These are phyloP conservation scores for Amblyornis subalaris DNA, from an alignment of 2,113 vertebrate species.

Conservation along the genomic window DNA sequence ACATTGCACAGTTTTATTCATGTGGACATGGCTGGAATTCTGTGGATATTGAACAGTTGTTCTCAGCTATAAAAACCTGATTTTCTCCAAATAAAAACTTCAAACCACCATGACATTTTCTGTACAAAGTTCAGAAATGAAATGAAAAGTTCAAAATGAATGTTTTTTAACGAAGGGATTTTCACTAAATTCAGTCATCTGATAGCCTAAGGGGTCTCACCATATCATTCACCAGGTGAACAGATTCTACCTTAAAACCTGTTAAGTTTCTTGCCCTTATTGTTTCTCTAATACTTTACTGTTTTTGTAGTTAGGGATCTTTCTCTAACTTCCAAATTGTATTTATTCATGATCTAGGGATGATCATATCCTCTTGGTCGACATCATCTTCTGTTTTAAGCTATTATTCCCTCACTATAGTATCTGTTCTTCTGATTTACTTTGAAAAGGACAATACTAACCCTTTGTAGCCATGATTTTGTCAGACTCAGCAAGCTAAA, in stretches of 20 bases:
- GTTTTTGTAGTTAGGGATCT: neutral
- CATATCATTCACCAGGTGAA: neutral
- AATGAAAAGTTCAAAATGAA: neutral
- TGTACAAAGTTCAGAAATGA: no score
- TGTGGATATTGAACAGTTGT: neutral
- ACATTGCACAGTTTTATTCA: neutral
- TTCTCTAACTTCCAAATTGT: neutral
- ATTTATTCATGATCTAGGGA: neutral
- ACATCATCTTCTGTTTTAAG: neutral
- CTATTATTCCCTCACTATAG: neutral
- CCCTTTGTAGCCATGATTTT: neutral
- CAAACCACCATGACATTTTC: neutral
- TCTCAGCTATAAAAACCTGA: neutral
- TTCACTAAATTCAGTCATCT: neutral
- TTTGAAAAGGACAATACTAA: neutral
- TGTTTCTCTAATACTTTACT: neutral
- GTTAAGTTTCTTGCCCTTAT: neutral
- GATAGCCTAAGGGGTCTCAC: neutral
- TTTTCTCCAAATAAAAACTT: neutral
- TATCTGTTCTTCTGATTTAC: neutral
- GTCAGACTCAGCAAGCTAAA: neutral
- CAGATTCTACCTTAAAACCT: neutral
- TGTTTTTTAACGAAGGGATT: neutral
- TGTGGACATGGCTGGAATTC: neutral
- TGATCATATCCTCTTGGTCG: neutral